Evolutionary conservation across 2,888 invertebrate species (phyloP), one percentile per base, ranked within the genome.

Genomic region (Caenorhabditis macrosperma): DNA sequence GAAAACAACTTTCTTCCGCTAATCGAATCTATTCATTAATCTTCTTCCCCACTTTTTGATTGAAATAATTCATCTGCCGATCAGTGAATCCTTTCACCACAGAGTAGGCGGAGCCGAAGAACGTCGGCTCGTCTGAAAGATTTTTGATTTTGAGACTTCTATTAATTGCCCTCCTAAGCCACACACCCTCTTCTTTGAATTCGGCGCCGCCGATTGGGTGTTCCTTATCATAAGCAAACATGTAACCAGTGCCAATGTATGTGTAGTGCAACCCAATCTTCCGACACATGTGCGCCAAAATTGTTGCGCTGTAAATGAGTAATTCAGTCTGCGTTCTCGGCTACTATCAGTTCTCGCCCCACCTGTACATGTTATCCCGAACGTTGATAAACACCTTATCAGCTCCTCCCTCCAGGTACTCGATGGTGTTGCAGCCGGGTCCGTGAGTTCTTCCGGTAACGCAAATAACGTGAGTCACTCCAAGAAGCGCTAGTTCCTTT

Each of bases 181-280:
- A 33, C 20, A 35, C 52, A 86, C 88, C 88, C n/a, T 82, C 68
- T 30, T 89, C 88, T 46, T 71, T 79, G 76, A 90, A 90, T 46
- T 82, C 60, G 5, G 82, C 86, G 59, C 88, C 87, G 20, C 88
- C 90, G 44, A 90, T 85, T 33, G 86, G 84, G 75, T 90, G 89
- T n/a, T 86, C 78, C 30, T 88, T 78, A 77, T 90, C 89, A 72
- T 89, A 90, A 41, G 89, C 86, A 76, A 88, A 90, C 63, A 90
- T 83, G 79, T 90, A 90, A n/a, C 88, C 90, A 24, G 90, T 90
- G 44, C 90, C 90, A 26, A 90, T 82, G 76, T 90, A 90, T n/a
- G 88, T 89, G 77, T 86, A 88, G 66, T 90, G 90, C 35, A 89
- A 72, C 0, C 89, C 88, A 17, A 87, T 67, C 35, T 82, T 82